A percentile compares a stretch with the other conserved stretches of the same genome.
These are phyloP conservation scores for Chunga burmeisteri DNA, from an alignment of 2,113 vertebrate species.

Conservation along the genomic window DNA sequence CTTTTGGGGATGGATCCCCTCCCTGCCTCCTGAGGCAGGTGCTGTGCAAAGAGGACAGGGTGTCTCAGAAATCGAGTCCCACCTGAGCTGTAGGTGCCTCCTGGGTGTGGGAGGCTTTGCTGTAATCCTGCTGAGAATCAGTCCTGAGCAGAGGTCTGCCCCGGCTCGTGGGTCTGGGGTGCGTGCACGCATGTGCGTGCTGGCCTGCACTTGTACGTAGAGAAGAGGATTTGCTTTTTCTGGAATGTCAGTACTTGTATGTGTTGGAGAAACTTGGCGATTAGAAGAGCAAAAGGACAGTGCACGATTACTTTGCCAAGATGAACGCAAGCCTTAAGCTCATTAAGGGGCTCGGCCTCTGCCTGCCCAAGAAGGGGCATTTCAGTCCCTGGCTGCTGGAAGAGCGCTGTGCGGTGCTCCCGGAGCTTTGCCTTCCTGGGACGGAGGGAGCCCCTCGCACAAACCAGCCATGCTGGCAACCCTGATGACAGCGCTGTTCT, in stretches of 20 bases:
- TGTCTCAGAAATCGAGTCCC: accelerated
- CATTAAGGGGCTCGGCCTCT: constrained; percentile 12
- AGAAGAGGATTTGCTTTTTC: constrained; percentile 15
- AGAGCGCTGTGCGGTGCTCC: accelerated
- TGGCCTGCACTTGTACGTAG: accelerated
- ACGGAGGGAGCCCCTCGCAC: neutral
- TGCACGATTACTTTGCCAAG: accelerated
- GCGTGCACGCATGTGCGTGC: accelerated
- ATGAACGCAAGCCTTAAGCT: constrained; percentile 8
- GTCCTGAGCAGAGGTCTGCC: neutral
- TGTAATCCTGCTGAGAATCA: neutral
- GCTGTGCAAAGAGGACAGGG: neutral
- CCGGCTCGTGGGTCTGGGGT: neutral
- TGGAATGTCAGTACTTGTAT: accelerated
- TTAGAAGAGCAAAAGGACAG: constrained; percentile 37
- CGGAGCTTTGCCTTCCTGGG: neutral
- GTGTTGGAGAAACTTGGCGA: neutral
- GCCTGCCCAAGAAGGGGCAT: neutral
- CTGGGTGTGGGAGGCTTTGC: neutral
- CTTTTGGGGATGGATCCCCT: neutral
- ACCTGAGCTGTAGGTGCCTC: accelerated
- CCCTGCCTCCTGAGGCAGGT: accelerated
- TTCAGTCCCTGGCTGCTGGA: neutral
- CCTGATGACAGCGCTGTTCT: constrained; percentile 84
- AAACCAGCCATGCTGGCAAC: constrained; percentile 79